A percentile compares a stretch with the other conserved stretches of the same genome.
Conservation (phyloP, 2,797 vertebrate genomes). For the Carapus acus region DNA sequence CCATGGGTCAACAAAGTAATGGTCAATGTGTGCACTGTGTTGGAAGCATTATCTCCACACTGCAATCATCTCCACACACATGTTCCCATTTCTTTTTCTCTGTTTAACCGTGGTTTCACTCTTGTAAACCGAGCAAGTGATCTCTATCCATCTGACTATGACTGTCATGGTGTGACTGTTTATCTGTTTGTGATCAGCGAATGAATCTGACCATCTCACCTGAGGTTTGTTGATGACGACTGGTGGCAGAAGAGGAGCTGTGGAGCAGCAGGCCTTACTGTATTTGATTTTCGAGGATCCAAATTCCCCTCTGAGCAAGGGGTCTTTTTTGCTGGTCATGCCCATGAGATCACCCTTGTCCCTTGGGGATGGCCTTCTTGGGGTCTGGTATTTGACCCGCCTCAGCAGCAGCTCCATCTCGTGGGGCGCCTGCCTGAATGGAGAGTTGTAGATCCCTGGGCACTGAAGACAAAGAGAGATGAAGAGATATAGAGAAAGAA, state of each 20-base stretch:
- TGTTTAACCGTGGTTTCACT: neutral
- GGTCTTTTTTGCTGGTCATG: slow-evolving; percentile 21
- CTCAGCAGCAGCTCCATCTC: slow-evolving; percentile 84
- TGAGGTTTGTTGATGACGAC: slow-evolving; percentile 77
- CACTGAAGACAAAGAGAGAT: slow-evolving; percentile 64
- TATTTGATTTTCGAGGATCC: slow-evolving; percentile 46
- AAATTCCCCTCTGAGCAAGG: slow-evolving; percentile 33
- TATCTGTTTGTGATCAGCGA: no score
- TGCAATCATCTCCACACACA: slow-evolving; percentile 3
- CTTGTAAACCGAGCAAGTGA: neutral
- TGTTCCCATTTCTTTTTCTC: neutral
- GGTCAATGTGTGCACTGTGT: slow-evolving; percentile 21
- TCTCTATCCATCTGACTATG: slow-evolving; percentile 18
- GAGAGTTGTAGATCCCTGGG: slow-evolving; percentile 89
- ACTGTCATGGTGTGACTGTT: neutral
- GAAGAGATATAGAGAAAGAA: slow-evolving; percentile 8
- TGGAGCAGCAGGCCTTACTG: slow-evolving; percentile 37
- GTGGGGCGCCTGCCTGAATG: slow-evolving; percentile 77
- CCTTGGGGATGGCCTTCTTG: slow-evolving; percentile 38
- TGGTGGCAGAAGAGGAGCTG: slow-evolving; percentile 72
- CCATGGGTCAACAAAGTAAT: slow-evolving; percentile 16
- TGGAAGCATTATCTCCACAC: slow-evolving; percentile 24
- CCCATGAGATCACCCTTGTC: slow-evolving; percentile 37
- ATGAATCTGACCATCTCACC: slow-evolving; percentile 64
- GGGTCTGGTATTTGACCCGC: slow-evolving; percentile 73